phyloP scores from a whole-genome alignment of 1,140 invertebrate species.

The Camponotus vicinus region DNA sequence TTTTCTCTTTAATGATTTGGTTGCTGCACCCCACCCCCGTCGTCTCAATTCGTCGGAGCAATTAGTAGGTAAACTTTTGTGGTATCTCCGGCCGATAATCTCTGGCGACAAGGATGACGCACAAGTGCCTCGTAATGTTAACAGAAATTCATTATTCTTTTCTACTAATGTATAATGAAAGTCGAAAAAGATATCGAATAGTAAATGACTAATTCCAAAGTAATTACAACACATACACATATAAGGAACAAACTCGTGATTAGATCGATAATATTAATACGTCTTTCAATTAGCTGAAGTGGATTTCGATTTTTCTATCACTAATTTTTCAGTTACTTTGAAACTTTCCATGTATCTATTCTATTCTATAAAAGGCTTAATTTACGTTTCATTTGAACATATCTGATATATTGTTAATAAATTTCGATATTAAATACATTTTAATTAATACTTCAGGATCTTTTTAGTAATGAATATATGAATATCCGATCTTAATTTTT shows the following conservation, averaged over 20 bases:
- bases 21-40: constrained; percentile 47
- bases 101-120: background rate
- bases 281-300: background rate
- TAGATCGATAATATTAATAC: background rate
- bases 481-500: too few relatives aligned
- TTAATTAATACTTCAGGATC: too few relatives aligned
- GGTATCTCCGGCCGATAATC: constrained; percentile 55
- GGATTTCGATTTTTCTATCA: background rate
- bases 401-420: too few relatives aligned
- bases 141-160: background rate
- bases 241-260: background rate
- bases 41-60: constrained; percentile 22
- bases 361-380: background rate
- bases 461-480: too few relatives aligned
- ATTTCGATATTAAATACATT: too few relatives aligned
- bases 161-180: background rate
- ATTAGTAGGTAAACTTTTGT: constrained; percentile 62
- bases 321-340: background rate
- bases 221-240: background rate
- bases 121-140: constrained; percentile 3
- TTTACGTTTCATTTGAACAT: too few relatives aligned
- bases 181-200: background rate
- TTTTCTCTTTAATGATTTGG: constrained; percentile 64
- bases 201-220: background rate
- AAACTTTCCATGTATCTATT: background rate